These are phyloP conservation scores for Brachionichthys hirsutus DNA, from an alignment of 2,113 vertebrate genomes.

Conservation along the genomic window DNA sequence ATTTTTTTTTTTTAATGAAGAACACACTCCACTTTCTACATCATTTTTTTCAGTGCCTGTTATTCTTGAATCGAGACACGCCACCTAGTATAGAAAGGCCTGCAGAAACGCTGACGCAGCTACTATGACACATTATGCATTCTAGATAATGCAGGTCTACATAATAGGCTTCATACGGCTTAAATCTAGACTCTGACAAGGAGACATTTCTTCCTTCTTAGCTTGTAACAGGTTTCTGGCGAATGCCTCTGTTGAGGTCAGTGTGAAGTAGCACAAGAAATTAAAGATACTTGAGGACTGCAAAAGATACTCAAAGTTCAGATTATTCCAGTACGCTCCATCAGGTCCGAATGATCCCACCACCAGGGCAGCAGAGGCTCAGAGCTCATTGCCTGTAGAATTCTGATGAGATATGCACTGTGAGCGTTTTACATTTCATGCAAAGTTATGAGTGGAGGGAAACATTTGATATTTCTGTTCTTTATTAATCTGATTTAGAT, in stretches of 20 bases:
- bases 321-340: conserved; percentile 3
- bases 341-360: conserved; percentile 1
- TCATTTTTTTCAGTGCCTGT: no score
- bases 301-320: conserved; percentile 12
- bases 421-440: conserved; percentile 1
- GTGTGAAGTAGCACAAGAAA: conserved; percentile 29
- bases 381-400: background rate
- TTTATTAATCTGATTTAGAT: conserved; percentile 1
- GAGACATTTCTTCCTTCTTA: no score
- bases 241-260: conserved; percentile 6
- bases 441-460: background rate
- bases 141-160: no score
- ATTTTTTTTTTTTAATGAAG: no score
- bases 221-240: conserved; percentile 4
- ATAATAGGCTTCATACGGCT: no score
- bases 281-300: background rate
- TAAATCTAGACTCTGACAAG: no score
- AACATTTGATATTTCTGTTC: conserved; percentile 6
- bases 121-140: no score
- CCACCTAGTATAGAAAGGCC: no score
- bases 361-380: background rate
- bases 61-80: no score
- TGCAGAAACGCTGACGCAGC: no score
- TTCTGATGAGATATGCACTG: background rate
- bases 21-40: no score